Conservation (phyloP, 1,140 invertebrate genomes). For the Drosophila parvula region DNA sequence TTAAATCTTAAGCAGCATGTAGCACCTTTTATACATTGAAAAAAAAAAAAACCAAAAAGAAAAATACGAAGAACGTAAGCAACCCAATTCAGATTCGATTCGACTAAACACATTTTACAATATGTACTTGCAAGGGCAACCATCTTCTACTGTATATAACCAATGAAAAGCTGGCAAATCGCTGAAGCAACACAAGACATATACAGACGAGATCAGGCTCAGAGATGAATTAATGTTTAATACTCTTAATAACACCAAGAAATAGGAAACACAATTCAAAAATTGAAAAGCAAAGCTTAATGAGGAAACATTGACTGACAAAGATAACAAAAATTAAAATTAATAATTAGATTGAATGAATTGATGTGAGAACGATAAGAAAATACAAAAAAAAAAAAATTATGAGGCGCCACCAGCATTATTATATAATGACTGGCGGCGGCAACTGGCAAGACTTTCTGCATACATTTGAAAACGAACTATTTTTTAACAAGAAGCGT, state of each 20-base stretch:
- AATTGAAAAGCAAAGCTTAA: constrained; percentile 78
- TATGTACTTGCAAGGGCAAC: constrained; percentile 26
- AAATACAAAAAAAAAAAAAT: constrained; percentile 31
- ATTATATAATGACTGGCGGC: constrained; percentile 66
- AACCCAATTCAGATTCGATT: constrained; percentile 37
- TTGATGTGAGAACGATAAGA: constrained; percentile 50
- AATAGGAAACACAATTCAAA: constrained; percentile 51
- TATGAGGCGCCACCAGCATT: constrained; percentile 48
- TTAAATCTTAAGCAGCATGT: constrained; percentile 74
- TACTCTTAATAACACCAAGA: constrained; percentile 40
- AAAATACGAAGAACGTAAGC: background rate
- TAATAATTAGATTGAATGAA: constrained; percentile 49
- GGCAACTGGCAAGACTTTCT: constrained; percentile 72
- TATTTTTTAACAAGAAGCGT: constrained; percentile 64
- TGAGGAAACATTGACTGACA: constrained; percentile 78
- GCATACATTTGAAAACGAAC: constrained; percentile 49
- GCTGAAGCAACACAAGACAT: constrained; percentile 37
- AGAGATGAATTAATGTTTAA: constrained; percentile 48
- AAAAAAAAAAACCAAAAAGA: constrained; percentile 20
- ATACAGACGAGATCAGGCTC: constrained; percentile 53
- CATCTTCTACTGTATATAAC: constrained; percentile 36
- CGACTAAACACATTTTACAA: constrained; percentile 38
- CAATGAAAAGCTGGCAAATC: constrained; percentile 13
- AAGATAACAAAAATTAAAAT: constrained; percentile 51
- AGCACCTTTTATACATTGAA: constrained; percentile 70